Base-by-base conservation (phyloP, 2,888 invertebrate genomes). In the Noctua janthe region DNA sequence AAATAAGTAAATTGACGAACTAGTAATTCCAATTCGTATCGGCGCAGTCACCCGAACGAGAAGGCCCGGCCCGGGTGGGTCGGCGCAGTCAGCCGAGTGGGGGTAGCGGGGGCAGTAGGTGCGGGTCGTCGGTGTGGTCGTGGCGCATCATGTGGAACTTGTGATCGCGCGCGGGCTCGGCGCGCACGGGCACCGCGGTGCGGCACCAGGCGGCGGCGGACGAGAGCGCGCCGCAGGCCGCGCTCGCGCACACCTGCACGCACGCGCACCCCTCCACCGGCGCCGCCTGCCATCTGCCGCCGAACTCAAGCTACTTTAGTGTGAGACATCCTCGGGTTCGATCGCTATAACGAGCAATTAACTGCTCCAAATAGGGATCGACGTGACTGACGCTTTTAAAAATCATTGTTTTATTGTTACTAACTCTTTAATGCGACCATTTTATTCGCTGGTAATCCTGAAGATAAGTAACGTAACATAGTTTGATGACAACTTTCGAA, bases 101-200 rank as follows among this genome's bases (percentile, higher is more conserved):
- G 82, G 93, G 92, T 87, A 91, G 29, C 67, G 0, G 84, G 82
- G 93, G 92, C 87, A 91, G 80, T 17, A 93, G 89, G 23, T 75
- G 86, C 23, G 82, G 20, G 85, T 93, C 92, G 83, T 93, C 93
- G 10, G 94, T 94, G 89, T 92, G 85, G 91, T 94, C 94, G 89
- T 93, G 93, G 56, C 71, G 17, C 10, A 81, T 51, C 51, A 39
- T 59, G 67, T 80, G 88, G 76, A 91, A 91, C 87, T 88, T 89
- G 85, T 79, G 79, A 90, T 92, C 92, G 15, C 92, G 92, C 79
- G 91, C 59, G 66, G 93, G 91, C 39, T 81, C 17, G 23, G 92
- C 93, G 79, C 91, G 90, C 80, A 90, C 91, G 10, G 71, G 23
- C 75, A 88, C 87, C 67, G 47, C 72, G 54, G 90, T 90, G 76